These are phyloP conservation scores for Thumatha senex DNA, from an alignment of 2,888 invertebrate genomes.

Conservation along the genomic window DNA sequence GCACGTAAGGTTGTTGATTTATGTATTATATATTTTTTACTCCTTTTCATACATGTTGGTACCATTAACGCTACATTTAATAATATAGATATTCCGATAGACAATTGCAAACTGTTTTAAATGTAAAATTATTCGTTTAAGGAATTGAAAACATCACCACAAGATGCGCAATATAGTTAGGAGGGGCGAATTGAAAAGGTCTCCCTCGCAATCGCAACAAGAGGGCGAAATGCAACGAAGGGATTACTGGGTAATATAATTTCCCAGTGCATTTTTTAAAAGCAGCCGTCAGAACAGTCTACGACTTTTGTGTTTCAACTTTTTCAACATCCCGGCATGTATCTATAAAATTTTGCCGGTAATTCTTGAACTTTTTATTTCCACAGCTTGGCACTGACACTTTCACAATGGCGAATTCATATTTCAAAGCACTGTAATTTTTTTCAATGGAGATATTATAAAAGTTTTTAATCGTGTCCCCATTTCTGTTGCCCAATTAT, in stretches of 20 bases:
- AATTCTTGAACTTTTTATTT: constrained; percentile 25
- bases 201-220: constrained; percentile 43
- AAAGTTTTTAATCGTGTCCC: constrained; percentile 54
- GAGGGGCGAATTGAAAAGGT: constrained; percentile 63
- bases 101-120: constrained; percentile 30
- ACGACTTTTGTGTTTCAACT: constrained; percentile 34
- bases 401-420: constrained; percentile 28
- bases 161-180: constrained; percentile 34
- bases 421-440: constrained; percentile 21
- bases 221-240: constrained; percentile 47
- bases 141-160: constrained; percentile 62
- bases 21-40: constrained; percentile 11
- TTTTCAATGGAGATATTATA: constrained; percentile 39
- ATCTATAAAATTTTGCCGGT: constrained; percentile 11
- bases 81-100: neutral
- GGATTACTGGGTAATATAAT: constrained; percentile 53
- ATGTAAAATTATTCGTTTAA: constrained; percentile 46
- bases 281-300: constrained; percentile 43
- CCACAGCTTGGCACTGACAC: constrained; percentile 20
- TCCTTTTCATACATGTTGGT: neutral
- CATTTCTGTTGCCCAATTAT: constrained; percentile 64
- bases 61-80: constrained; percentile 4
- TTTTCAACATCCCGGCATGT: constrained; percentile 35
- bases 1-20: neutral
- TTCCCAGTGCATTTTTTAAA: constrained; percentile 59